These are phyloP conservation scores for Danionella cerebrum DNA, from an alignment of 2,113 vertebrate species.

Conservation along the genomic window DNA sequence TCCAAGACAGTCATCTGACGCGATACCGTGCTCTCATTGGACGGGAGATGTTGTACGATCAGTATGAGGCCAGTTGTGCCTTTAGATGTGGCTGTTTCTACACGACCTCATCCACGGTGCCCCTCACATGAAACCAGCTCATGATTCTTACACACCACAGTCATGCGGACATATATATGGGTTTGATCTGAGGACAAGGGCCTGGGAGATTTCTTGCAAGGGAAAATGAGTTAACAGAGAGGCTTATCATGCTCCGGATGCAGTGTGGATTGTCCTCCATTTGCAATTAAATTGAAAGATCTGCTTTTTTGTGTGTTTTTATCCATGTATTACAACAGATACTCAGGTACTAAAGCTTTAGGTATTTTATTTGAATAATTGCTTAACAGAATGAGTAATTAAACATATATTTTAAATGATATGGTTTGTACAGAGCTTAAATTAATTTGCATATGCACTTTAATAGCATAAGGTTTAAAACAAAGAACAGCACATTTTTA, in stretches of 20 bases:
- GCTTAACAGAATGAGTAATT: too few relatives aligned
- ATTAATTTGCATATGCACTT: too few relatives aligned
- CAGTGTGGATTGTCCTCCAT: background rate
- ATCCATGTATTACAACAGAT: too few relatives aligned
- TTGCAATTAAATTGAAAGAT: background rate
- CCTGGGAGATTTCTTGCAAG: conserved; percentile 15
- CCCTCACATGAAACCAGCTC: conserved; percentile 85
- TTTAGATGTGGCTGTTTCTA: conserved; percentile 21
- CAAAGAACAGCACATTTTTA: too few relatives aligned
- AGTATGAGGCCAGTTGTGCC: conserved; percentile 64
- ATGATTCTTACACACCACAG: conserved; percentile 61
- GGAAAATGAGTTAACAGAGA: conserved; percentile 6
- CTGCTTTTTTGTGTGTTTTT: too few relatives aligned
- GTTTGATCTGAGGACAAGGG: conserved; percentile 41
- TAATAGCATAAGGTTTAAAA: too few relatives aligned
- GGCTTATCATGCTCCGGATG: conserved; percentile 20
- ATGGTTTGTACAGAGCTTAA: too few relatives aligned
- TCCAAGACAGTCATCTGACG: conserved; percentile 89
- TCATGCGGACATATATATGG: conserved; percentile 79
- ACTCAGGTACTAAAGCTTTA: too few relatives aligned
- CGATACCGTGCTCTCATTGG: conserved; percentile 91
- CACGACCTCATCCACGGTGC: conserved; percentile 10
- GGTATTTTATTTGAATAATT: too few relatives aligned
- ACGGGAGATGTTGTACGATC: conserved; percentile 85
- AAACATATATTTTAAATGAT: too few relatives aligned